Evolutionary conservation across 2,888 invertebrate species (phyloP).

Genomic region (Hyles lineata): DNA sequence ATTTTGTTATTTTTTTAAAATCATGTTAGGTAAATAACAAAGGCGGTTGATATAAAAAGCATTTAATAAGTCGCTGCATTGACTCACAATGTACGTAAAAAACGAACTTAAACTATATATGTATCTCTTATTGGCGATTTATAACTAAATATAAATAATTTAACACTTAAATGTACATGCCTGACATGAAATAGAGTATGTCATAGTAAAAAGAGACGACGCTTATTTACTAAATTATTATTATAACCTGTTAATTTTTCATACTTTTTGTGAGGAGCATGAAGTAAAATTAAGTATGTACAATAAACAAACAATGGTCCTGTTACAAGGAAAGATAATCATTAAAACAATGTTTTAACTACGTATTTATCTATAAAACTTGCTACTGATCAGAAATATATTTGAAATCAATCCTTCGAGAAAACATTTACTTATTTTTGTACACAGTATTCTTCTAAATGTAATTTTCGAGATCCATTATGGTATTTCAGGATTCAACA

Average conservation of each 20-base stretch:
- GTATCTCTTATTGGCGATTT: constrained; percentile 11
- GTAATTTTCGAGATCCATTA: not conserved
- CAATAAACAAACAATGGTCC: too few relatives aligned
- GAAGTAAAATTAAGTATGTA: not conserved
- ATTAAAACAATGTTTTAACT: too few relatives aligned
- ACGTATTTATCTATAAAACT: too few relatives aligned
- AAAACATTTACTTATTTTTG: not conserved
- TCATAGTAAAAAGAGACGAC: not conserved
- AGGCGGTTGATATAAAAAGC: constrained; percentile 24
- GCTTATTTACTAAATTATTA: not conserved
- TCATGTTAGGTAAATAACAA: constrained; percentile 1
- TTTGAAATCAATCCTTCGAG: too few relatives aligned
- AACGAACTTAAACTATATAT: constrained; percentile 29
- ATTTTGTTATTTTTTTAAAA: not conserved
- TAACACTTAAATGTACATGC: constrained; percentile 51
- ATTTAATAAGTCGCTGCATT: constrained; percentile 31
- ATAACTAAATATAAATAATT: constrained; percentile 53
- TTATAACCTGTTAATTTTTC: not conserved
- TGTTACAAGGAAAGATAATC: too few relatives aligned
- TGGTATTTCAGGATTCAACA: not conserved
- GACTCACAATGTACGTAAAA: constrained; percentile 21
- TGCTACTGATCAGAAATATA: too few relatives aligned
- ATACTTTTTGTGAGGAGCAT: not conserved
- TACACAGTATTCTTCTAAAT: not conserved
- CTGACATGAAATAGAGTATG: constrained; percentile 23